Conservation (phyloP, 2,797 vertebrate genomes). For the Acanthurus lineatus region DNA sequence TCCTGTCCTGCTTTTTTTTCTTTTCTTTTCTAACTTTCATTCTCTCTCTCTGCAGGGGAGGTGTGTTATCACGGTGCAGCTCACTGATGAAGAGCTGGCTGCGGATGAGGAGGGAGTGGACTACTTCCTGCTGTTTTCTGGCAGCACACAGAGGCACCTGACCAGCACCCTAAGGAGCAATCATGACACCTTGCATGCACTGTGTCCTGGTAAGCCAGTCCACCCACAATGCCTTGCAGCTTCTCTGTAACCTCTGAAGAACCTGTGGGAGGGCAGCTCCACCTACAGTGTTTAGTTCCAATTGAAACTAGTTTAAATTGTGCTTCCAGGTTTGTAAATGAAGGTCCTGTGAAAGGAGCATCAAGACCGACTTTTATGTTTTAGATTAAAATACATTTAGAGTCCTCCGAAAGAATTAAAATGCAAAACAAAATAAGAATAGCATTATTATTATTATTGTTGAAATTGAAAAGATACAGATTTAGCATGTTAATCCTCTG, state of each 20-base stretch:
- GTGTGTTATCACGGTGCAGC: constrained; percentile 92
- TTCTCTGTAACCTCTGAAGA: not conserved
- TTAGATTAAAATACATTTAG: not conserved
- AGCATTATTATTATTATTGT: not conserved
- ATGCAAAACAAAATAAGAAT: not conserved
- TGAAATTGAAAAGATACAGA: not conserved
- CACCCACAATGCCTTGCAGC: constrained; percentile 32
- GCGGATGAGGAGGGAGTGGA: constrained; percentile 88
- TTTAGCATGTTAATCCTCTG: not conserved
- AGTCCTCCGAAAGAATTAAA: not conserved
- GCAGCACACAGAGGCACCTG: constrained; percentile 93
- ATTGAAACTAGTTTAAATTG: constrained; percentile 23
- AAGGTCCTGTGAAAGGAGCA: not conserved
- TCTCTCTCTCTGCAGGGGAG: constrained; percentile 86
- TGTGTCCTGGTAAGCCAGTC: constrained; percentile 91
- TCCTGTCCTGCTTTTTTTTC: not conserved
- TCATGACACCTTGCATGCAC: constrained; percentile 90
- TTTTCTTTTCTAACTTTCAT: not conserved
- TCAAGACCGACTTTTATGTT: not conserved
- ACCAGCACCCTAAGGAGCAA: constrained; percentile 91
- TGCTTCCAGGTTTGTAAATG: not conserved
- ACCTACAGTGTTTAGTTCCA: constrained; percentile 22
- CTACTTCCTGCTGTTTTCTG: constrained; percentile 94
- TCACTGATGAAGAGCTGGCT: constrained; percentile 88
- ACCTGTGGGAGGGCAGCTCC: constrained; percentile 37